Evolutionary conservation across 2,888 invertebrate genomes (phyloP).

Genomic region (Metellina segmentata): DNA sequence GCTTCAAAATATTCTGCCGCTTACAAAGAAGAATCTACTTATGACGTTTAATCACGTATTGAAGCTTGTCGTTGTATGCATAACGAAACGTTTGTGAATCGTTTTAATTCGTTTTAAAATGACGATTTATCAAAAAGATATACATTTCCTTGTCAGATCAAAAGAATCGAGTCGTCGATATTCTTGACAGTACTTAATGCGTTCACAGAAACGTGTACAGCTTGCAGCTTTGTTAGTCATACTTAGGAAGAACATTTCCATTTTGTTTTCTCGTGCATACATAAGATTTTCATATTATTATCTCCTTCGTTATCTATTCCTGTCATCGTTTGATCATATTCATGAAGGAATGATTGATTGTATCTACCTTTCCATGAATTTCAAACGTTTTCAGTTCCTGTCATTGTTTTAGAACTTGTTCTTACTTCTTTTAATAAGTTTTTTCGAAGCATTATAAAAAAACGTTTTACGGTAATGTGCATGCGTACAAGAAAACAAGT

Average conservation of each 20-base stretch:
- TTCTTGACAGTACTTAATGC: background rate
- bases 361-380: background rate
- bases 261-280: background rate
- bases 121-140: background rate
- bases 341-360: background rate
- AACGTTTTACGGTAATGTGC: too few relatives aligned
- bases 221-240: background rate
- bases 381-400: background rate
- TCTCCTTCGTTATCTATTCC: background rate
- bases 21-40: background rate
- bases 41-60: background rate
- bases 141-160: background rate
- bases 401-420: too few relatives aligned
- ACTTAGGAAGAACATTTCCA: background rate
- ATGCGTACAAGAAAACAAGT: too few relatives aligned
- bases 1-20: background rate
- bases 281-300: background rate
- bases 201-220: background rate
- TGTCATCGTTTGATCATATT: background rate
- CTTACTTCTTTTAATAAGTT: too few relatives aligned
- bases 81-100: background rate
- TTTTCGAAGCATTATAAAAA: too few relatives aligned
- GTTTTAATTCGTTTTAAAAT: background rate
- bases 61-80: background rate
- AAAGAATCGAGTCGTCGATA: background rate